A percentile compares a stretch with the other conserved stretches of the same genome.
phyloP scores from a whole-genome alignment of 2,888 invertebrate species.

The Ptilodon capucinus region DNA sequence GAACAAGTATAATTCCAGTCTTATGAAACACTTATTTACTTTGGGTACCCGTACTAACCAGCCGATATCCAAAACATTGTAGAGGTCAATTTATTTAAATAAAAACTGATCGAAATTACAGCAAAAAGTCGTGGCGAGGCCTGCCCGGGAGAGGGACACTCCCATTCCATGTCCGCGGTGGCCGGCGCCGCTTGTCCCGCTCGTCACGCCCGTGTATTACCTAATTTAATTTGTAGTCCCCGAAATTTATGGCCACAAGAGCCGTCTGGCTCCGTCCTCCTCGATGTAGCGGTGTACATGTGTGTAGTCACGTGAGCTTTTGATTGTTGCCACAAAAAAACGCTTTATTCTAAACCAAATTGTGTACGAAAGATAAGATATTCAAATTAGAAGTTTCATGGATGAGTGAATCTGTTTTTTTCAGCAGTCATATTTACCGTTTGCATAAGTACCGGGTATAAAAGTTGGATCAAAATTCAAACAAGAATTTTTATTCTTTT shows the following conservation, averaged over 20 bases:
- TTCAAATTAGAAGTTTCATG: too few species aligned
- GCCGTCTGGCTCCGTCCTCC: constrained; percentile 58
- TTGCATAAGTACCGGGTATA: too few species aligned
- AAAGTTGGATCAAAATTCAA: too few species aligned
- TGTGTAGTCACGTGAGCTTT: constrained; percentile 35
- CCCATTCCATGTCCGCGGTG: constrained; percentile 76
- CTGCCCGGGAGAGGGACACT: constrained; percentile 58
- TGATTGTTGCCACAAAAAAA: constrained; percentile 31
- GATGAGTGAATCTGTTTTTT: too few species aligned
- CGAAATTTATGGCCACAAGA: constrained; percentile 77
- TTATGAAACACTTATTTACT: background rate
- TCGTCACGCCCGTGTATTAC: constrained; percentile 79
- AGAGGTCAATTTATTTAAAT: constrained; percentile 43
- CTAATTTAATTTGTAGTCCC: constrained; percentile 81
- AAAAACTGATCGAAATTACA: constrained; percentile 44
- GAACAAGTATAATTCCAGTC: too few species aligned
- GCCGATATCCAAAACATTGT: constrained; percentile 20
- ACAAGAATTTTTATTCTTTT: too few species aligned
- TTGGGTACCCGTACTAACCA: background rate
- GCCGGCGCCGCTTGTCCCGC: constrained; percentile 68
- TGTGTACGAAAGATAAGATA: too few species aligned
- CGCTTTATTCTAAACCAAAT: background rate
- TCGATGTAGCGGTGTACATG: constrained; percentile 52
- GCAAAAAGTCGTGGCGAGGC: constrained; percentile 33
- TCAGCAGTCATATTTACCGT: too few species aligned